Evolutionary conservation across 2,113 vertebrate species (phyloP).

Genomic region (Hyla sarda): DNA sequence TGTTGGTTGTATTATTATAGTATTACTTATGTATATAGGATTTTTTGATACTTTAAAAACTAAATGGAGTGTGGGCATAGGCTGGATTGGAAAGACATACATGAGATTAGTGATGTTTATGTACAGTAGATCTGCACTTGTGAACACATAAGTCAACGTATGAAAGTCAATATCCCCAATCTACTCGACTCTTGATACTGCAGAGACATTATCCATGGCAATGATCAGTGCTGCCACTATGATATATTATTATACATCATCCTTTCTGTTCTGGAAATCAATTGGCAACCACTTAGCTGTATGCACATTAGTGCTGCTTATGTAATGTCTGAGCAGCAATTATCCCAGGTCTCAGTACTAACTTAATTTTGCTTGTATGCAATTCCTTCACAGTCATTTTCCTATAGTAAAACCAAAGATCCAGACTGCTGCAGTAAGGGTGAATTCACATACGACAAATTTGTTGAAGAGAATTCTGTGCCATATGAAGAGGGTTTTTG

Average conservation of each 20-base stretch:
- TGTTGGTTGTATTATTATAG: too few relatives aligned
- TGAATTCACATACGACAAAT: too few relatives aligned
- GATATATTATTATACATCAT: background rate
- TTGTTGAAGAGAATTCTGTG: too few relatives aligned
- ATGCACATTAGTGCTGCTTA: background rate
- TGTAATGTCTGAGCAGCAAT: constrained; percentile 1
- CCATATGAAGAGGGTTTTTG: too few relatives aligned
- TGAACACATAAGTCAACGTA: too few relatives aligned
- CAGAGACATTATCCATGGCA: background rate
- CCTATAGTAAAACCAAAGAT: background rate
- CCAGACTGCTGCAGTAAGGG: too few relatives aligned
- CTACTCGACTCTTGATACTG: background rate
- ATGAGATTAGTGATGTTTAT: too few relatives aligned
- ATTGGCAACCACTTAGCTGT: background rate
- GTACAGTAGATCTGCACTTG: too few relatives aligned
- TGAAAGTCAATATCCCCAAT: background rate
- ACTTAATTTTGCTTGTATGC: background rate
- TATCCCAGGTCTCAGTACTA: background rate
- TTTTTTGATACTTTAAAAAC: too few relatives aligned
- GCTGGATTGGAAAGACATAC: too few relatives aligned
- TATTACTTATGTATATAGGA: too few relatives aligned
- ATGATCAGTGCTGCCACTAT: background rate
- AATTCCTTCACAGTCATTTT: background rate
- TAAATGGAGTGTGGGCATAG: too few relatives aligned
- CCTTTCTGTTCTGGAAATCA: background rate